These are phyloP conservation scores for Phylloscopus collybita DNA, from an alignment of 2,797 vertebrate genomes.

Conservation along the genomic window DNA sequence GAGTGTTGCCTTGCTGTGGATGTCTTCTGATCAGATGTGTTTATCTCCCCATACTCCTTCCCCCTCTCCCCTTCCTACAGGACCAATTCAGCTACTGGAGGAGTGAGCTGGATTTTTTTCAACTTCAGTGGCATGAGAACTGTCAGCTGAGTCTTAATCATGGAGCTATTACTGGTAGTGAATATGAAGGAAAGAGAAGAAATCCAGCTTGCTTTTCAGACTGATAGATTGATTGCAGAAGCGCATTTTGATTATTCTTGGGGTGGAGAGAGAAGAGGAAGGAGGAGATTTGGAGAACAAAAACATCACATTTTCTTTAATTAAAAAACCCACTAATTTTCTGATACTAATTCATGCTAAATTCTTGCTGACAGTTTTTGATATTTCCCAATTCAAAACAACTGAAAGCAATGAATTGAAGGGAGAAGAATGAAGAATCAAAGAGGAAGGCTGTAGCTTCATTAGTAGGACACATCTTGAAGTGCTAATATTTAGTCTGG, in stretches of 20 bases:
- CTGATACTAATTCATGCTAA: slow-evolving; percentile 25
- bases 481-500: neutral
- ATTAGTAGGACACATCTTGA: neutral
- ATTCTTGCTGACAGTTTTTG: slow-evolving; percentile 21
- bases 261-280: neutral
- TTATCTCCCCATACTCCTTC: neutral
- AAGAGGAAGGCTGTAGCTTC: neutral
- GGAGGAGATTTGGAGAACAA: slow-evolving; percentile 22
- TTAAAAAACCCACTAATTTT: slow-evolving; percentile 43
- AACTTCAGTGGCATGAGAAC: slow-evolving; percentile 8
- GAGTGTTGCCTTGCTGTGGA: neutral
- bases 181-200: slow-evolving; percentile 9
- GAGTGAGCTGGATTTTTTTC: slow-evolving; percentile 38
- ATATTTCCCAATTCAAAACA: slow-evolving; percentile 32
- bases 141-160: slow-evolving; percentile 56
- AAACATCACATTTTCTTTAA: slow-evolving; percentile 25
- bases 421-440: slow-evolving; percentile 12
- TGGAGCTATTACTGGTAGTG: slow-evolving; percentile 49
- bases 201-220: slow-evolving; percentile 37
- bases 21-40: neutral
- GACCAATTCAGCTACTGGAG: slow-evolving; percentile 33
- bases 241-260: neutral
- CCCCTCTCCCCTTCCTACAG: neutral
- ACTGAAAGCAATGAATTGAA: slow-evolving; percentile 17
- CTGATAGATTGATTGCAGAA: neutral